These are phyloP conservation scores for Sphinx pinastri DNA, from an alignment of 2,888 invertebrate species.

Conservation along the genomic window DNA sequence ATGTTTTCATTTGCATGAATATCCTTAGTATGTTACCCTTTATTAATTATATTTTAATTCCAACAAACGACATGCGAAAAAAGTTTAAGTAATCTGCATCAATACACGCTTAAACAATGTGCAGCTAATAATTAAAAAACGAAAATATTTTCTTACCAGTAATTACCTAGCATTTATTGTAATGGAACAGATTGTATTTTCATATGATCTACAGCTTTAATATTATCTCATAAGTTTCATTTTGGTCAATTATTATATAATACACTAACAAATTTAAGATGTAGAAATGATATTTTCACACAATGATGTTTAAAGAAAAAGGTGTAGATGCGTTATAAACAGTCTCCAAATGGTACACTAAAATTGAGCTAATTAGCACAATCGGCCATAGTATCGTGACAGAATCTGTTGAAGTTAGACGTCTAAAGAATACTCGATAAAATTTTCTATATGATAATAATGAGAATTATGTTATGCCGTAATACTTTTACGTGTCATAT, in stretches of 20 bases:
- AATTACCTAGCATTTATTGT: conserved; percentile 20
- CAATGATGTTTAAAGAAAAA: too few relatives aligned
- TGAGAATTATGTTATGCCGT: too few relatives aligned
- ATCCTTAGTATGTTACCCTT: conserved; percentile 9
- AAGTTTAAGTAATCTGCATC: not conserved
- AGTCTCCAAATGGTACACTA: too few relatives aligned
- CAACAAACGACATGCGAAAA: not conserved
- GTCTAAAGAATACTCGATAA: too few relatives aligned
- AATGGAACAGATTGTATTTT: conserved; percentile 17
- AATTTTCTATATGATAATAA: too few relatives aligned
- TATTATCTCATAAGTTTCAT: conserved; percentile 62
- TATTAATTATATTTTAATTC: not conserved
- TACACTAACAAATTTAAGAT: not conserved
- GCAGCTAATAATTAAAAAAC: conserved; percentile 9
- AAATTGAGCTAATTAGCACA: too few relatives aligned
- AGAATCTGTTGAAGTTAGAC: too few relatives aligned
- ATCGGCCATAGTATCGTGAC: too few relatives aligned
- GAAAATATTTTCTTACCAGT: not conserved
- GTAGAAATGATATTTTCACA: not conserved
- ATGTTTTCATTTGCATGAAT: conserved; percentile 4
- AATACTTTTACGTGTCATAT: too few relatives aligned
- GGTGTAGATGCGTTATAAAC: too few relatives aligned
- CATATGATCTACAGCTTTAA: conserved; percentile 49
- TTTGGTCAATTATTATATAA: conserved; percentile 60
- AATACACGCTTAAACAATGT: conserved; percentile 10